A percentile compares a stretch with the other conserved stretches of the same genome.
Conservation (phyloP, 1,140 invertebrate genomes). For the Bombus picipes region DNA sequence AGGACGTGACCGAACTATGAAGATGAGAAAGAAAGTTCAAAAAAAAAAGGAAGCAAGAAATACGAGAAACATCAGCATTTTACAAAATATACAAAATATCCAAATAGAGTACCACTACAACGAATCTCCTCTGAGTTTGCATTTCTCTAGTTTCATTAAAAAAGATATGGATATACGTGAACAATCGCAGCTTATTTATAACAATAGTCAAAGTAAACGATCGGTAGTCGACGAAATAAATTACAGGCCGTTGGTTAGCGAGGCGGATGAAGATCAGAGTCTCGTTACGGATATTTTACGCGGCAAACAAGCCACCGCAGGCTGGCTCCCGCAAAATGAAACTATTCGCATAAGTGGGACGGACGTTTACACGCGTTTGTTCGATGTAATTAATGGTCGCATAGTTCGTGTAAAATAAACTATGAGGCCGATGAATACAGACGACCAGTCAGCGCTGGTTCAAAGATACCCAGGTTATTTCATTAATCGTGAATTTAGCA, state of each 20-base stretch:
- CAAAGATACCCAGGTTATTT: conserved; percentile 57
- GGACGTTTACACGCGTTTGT: conserved; percentile 53
- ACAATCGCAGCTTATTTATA: background rate
- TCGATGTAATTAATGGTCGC: conserved; percentile 61
- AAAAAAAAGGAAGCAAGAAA: too few relatives aligned
- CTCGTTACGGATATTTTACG: conserved; percentile 37
- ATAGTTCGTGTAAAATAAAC: conserved; percentile 51
- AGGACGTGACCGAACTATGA: too few relatives aligned
- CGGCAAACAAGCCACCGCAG: conserved; percentile 30
- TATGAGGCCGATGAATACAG: conserved; percentile 7
- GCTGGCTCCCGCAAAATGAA: conserved; percentile 36
- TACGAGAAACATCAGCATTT: too few relatives aligned
- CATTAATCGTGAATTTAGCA: conserved; percentile 57
- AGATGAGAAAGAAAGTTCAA: too few relatives aligned
- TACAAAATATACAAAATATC: too few relatives aligned
- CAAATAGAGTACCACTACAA: too few relatives aligned
- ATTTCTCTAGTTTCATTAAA: background rate
- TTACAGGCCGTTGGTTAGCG: background rate
- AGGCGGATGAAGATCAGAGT: conserved; percentile 15
- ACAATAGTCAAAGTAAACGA: background rate
- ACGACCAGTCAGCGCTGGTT: background rate
- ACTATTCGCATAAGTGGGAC: conserved; percentile 44
- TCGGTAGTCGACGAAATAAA: conserved; percentile 29
- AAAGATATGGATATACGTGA: background rate
- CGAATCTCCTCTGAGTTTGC: too few relatives aligned